Evolutionary conservation across 2,113 vertebrate species (phyloP).

Genomic region (Sitta europaea): DNA sequence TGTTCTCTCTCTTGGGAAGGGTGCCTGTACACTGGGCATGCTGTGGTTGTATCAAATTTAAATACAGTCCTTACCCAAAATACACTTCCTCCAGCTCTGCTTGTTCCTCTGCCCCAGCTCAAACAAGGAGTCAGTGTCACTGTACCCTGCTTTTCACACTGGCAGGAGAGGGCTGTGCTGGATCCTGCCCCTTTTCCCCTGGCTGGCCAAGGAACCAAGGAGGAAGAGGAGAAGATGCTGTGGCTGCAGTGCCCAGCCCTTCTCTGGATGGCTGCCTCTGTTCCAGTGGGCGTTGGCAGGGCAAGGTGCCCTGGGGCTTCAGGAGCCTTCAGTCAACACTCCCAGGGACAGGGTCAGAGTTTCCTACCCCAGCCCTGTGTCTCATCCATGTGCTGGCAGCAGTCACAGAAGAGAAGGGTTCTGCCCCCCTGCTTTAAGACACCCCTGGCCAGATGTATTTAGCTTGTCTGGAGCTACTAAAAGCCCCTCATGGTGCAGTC

Average conservation of each 20-base stretch:
- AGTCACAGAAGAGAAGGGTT: background rate
- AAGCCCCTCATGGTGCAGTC: background rate
- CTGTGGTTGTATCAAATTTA: background rate
- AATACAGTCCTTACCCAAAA: background rate
- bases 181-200: background rate
- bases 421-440: background rate
- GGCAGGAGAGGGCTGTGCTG: background rate
- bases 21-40: background rate
- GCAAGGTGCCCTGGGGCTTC: background rate
- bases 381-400: background rate
- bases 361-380: background rate
- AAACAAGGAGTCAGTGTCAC: background rate
- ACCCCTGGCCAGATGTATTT: background rate
- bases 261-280: background rate
- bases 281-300: background rate
- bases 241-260: background rate
- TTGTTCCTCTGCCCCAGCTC: background rate
- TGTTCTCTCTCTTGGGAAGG: background rate
- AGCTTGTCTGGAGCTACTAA: background rate
- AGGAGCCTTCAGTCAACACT: background rate
- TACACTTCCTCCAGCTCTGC: background rate
- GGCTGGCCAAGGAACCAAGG: background rate
- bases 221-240: background rate
- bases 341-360: background rate
- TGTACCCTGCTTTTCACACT: background rate